Evolutionary conservation across 2,888 invertebrate species (phyloP).

Genomic region (Brachynemurus nebulosus): DNA sequence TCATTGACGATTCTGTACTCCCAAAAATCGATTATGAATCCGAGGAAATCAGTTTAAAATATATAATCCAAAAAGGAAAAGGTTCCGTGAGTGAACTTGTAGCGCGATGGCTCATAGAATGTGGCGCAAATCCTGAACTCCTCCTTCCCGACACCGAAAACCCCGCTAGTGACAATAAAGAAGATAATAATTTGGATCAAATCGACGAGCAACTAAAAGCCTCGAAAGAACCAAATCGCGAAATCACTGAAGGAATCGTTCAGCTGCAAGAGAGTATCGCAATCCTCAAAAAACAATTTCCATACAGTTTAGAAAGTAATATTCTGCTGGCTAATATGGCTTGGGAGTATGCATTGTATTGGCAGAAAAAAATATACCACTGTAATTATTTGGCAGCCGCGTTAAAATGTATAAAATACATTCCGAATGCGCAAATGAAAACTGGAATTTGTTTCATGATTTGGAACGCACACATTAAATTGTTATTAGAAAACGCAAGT

Average conservation of each 20-base stretch:
- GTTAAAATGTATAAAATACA: constrained; percentile 48
- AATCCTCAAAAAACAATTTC: constrained; percentile 62
- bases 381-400: constrained; percentile 56
- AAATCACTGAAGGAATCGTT: constrained; percentile 13
- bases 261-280: constrained; percentile 47
- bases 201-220: no score
- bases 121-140: constrained; percentile 53
- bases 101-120: constrained; percentile 70
- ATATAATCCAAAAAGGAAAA: constrained; percentile 47
- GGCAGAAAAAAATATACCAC: constrained; percentile 64
- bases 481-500: constrained; percentile 59
- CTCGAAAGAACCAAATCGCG: constrained; percentile 8
- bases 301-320: constrained; percentile 68
- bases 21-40: constrained; percentile 41
- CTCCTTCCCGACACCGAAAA: no score
- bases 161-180: no score
- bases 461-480: constrained; percentile 81
- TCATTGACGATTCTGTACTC: constrained; percentile 30
- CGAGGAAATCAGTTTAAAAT: constrained; percentile 49
- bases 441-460: constrained; percentile 73
- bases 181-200: constrained; percentile 28
- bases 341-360: constrained; percentile 81
- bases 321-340: constrained; percentile 72
- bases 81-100: constrained; percentile 84
- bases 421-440: constrained; percentile 52